Base-by-base conservation (phyloP, 2,888 invertebrate genomes). In the Stenolophus ochropezus region DNA sequence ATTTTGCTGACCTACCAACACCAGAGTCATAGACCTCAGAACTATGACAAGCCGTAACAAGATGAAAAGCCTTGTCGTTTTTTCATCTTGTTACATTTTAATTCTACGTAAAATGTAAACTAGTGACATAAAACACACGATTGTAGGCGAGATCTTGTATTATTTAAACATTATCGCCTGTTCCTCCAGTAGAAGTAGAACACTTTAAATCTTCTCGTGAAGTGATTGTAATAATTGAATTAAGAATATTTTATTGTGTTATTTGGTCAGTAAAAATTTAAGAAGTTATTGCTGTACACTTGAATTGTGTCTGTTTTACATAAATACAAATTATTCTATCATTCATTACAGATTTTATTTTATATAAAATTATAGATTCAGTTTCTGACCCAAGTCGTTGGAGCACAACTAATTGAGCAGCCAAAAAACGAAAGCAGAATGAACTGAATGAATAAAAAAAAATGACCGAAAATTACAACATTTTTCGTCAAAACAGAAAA, bases 211-310 rank as follows among this genome's bases (percentile, higher is more conserved):
- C n/a, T n/a, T n/a, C n/a, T n/a, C n/a, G n/a, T n/a, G n/a, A n/a
- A n/a, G n/a, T n/a, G n/a, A n/a, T n/a, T n/a, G n/a, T n/a, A n/a
- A n/a, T n/a, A n/a, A n/a, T n/a, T n/a, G n/a, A n/a, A n/a, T 56
- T 18, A 14, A 49, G 49, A 49, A 5, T 49, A 49, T 49, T 49
- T 49, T 49, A 49, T 49, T 49, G 4, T 11, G 49, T 49, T n/a
- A n/a, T 49, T 49, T 49, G 49, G 49, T 49, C 3, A 49, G 49
- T 49, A 49, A 49, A 49, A 49, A 49, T 49, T 49, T 49, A 49
- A n/a, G 4, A 49, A n/a, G 49, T 49, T 49, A 11, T 49, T 49
- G 49, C 49, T 49, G 49, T 11, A 49, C 49, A 49, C 11, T 49
- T 49, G 11, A 49, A 49, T 49, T 49, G 3, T 11, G 14, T 11